Evolutionary conservation across 2,113 vertebrate genomes (phyloP), one percentile per base, ranked within the genome.

Genomic region (Paedocypris sp.): DNA sequence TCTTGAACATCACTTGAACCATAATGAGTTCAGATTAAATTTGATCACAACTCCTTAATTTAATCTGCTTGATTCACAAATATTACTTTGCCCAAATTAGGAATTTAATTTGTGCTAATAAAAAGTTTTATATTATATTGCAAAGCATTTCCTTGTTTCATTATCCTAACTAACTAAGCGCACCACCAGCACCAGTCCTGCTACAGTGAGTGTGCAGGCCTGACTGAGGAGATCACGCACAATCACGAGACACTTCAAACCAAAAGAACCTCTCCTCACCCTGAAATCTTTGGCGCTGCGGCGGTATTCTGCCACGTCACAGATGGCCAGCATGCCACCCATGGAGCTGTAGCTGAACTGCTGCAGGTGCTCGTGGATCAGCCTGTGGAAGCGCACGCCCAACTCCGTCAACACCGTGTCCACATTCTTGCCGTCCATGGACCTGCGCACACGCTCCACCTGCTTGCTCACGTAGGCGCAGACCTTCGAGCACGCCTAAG

Each of bases 241-340:
- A n/a, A n/a, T n/a, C n/a, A n/a, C n/a, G n/a, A n/a, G n/a, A n/a
- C n/a, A n/a, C n/a, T n/a, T n/a, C n/a, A n/a, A n/a, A n/a, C n/a
- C n/a, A n/a, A n/a, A n/a, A n/a, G n/a, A n/a, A 39, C 33, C 41
- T n/a, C 3, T 42, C 9, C 67, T 84, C 72, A 87, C 86, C 76
- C 66, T 77, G 73, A 98, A 99, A 77, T 94, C 92, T 86, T 98
- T 98, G 89, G 95, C 94, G 73, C 89, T 89, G 71, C 91, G 92
- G 68, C 94, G 87, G 67, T 98, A 99, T 66, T 99, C 94, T 41
- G 93, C 93, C 71, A 99, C 94, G 1, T 99, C 95, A 74, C 95
- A 98, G 78, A 99, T 99, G 73, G 94, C 94, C 72, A 97, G 82
- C 95, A 99, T 98, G 81, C 95, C 94, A 62, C 95, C 94, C 92